These are phyloP conservation scores for Chromis chromis DNA, from an alignment of 2,797 vertebrate genomes.

Conservation along the genomic window DNA sequence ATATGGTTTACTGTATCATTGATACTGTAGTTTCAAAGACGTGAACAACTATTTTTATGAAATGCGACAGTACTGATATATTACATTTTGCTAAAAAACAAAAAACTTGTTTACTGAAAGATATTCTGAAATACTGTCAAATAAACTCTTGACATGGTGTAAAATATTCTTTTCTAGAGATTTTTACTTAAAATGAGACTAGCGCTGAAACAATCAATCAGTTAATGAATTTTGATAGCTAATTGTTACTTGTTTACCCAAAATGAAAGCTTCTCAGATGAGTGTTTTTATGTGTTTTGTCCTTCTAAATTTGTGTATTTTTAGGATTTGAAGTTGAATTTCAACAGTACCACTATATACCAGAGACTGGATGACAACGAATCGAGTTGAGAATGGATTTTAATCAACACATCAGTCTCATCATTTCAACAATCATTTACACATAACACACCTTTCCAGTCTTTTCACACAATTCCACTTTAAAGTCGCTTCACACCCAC, in stretches of 20 bases:
- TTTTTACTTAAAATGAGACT: slow-evolving; percentile 21
- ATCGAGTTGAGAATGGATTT: slow-evolving; percentile 34
- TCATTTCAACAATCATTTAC: slow-evolving; percentile 17
- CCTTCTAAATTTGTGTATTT: background rate
- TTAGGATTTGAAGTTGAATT: background rate
- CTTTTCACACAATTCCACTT: slow-evolving; percentile 1
- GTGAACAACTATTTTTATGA: slow-evolving; percentile 99
- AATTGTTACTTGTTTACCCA: background rate
- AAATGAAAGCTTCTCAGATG: background rate
- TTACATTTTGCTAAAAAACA: slow-evolving; percentile 99
- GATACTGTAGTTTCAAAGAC: slow-evolving; percentile 99
- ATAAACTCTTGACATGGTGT: slow-evolving; percentile 96
- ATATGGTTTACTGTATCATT: slow-evolving; percentile 99
- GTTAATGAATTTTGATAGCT: background rate
- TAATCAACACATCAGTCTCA: slow-evolving; percentile 43
- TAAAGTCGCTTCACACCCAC: background rate
- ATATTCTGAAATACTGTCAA: slow-evolving; percentile 99
- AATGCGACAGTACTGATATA: slow-evolving; percentile 99
- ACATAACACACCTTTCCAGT: slow-evolving; percentile 15
- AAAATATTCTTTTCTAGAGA: slow-evolving; percentile 69
- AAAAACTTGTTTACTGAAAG: slow-evolving; percentile 99
- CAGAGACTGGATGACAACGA: background rate
- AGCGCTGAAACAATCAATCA: background rate
- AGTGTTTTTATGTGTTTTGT: background rate
- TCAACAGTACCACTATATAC: background rate